These are phyloP conservation scores for Tretioscincus oriximinensis DNA, from an alignment of 2,113 vertebrate genomes.

Conservation along the genomic window DNA sequence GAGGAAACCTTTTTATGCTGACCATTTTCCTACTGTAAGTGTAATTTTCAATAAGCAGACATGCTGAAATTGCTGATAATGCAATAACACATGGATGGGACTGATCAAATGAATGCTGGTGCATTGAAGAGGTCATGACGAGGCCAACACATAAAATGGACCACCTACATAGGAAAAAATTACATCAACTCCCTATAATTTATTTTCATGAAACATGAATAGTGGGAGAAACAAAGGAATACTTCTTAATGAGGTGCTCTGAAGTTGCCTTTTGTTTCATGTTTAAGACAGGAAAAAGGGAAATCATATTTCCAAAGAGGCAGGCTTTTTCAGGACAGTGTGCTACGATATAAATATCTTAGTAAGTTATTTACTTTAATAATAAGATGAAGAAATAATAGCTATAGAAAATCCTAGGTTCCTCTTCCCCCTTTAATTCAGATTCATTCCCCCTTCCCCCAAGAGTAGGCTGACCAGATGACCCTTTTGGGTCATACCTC, in stretches of 20 bases:
- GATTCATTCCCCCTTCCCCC: constrained; percentile 5
- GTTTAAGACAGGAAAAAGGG: constrained; percentile 80
- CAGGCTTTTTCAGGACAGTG: constrained; percentile 74
- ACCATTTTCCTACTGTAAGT: constrained; percentile 9
- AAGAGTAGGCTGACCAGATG: too few relatives aligned
- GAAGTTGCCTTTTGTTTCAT: constrained; percentile 74
- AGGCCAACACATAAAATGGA: constrained; percentile 65
- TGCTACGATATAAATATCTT: constrained; percentile 77
- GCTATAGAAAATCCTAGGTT: constrained; percentile 59
- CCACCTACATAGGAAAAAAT: constrained; percentile 68
- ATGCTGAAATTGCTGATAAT: constrained; percentile 38
- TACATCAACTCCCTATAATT: constrained; percentile 56
- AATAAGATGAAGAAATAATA: constrained; percentile 49
- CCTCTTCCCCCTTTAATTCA: constrained; percentile 34
- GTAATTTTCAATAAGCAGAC: constrained; percentile 28
- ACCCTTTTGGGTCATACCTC: too few relatives aligned
- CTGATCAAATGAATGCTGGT: constrained; percentile 52
- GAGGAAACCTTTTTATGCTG: background rate
- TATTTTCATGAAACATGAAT: constrained; percentile 62
- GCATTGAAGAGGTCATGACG: constrained; percentile 51
- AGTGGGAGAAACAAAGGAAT: constrained; percentile 66
- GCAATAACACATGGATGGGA: constrained; percentile 19
- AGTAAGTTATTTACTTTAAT: constrained; percentile 54
- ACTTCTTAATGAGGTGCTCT: constrained; percentile 73
- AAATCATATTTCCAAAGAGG: constrained; percentile 83